Base-by-base conservation (phyloP, 2,113 vertebrate genomes). In the Dicrurus megarhynchus region DNA sequence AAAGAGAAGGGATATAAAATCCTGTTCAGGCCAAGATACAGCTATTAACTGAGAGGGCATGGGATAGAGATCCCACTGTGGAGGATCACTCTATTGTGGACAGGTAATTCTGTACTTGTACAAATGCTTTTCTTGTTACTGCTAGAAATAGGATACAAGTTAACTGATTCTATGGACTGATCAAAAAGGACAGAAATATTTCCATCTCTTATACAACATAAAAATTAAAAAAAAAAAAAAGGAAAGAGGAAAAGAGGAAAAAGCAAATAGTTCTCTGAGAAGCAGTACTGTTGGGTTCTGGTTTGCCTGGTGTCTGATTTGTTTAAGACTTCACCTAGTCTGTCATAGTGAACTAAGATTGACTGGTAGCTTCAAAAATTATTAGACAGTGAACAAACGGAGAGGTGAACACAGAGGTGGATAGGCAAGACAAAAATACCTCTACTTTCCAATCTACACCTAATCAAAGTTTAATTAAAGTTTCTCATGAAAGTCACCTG, bases 401-500 rank as follows among this genome's bases (percentile, higher is more conserved):
- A 87, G 71, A 88, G n/a, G 39, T 84, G 75, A 97, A 70, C 35
- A 42, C 23, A 74, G 67, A 79, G 61, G 53, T 59, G 74, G 82
- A 90, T 73, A 82, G 55, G 59, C 30, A 84, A 85, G 92, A 86
- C 63, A 83, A 90, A 97, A 95, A 88, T 77, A 90, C 75, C 23
- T 95, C 75, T 90, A 46, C 70, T 94, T 50, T 91, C 9, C 18
- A 93, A 92, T 95, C 79, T 84, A 88, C 53, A 86, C 55, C 61
- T 93, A 92, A 97, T 96, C 55, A 97, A 95, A 95, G 39, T 95
- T 95, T 95, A 95, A 96, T 93, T 95, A 86, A 94, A 95, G 64
- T 96, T 93, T 97, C 47, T 89, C n/a, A 87, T 87, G 76, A 87
- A 92, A 96, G 65, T 96, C 93, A 95, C 84, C 94, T 87, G 93